These are phyloP conservation scores for Tadarida brasiliensis DNA, from an alignment of 2,797 vertebrate species.

Conservation along the genomic window DNA sequence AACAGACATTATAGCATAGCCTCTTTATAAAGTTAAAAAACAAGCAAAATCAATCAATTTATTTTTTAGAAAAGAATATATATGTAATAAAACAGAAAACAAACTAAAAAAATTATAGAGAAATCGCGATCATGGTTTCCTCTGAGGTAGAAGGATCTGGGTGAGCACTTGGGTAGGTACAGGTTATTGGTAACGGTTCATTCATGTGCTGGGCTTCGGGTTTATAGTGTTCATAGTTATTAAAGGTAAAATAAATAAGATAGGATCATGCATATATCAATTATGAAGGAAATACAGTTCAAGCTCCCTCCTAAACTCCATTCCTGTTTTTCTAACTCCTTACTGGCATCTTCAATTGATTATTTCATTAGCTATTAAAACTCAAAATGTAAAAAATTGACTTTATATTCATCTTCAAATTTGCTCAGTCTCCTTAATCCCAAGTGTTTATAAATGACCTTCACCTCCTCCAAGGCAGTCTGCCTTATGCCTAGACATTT, in stretches of 20 bases:
- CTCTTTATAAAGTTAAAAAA: constrained; percentile 24
- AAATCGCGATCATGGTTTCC: background rate
- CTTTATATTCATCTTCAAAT: constrained; percentile 32
- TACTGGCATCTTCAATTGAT: background rate
- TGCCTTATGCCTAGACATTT: background rate
- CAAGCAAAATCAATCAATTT: constrained; percentile 6
- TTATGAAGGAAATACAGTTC: background rate
- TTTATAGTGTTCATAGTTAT: background rate
- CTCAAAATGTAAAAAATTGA: background rate
- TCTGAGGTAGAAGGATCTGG: background rate
- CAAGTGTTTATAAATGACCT: background rate
- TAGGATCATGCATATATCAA: background rate
- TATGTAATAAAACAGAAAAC: background rate
- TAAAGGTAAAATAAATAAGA: constrained; percentile 49
- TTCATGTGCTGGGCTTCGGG: background rate
- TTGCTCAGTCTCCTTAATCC: background rate
- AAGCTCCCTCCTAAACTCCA: background rate
- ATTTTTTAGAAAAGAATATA: background rate
- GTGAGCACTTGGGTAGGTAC: background rate
- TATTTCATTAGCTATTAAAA: constrained; percentile 32
- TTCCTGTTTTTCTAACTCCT: constrained; percentile 18
- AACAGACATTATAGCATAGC: background rate
- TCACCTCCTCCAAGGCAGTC: background rate
- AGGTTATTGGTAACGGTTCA: background rate
- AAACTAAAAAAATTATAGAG: background rate